phyloP scores from a whole-genome alignment of 2,888 invertebrate species.

The Synergus umbraculus region DNA sequence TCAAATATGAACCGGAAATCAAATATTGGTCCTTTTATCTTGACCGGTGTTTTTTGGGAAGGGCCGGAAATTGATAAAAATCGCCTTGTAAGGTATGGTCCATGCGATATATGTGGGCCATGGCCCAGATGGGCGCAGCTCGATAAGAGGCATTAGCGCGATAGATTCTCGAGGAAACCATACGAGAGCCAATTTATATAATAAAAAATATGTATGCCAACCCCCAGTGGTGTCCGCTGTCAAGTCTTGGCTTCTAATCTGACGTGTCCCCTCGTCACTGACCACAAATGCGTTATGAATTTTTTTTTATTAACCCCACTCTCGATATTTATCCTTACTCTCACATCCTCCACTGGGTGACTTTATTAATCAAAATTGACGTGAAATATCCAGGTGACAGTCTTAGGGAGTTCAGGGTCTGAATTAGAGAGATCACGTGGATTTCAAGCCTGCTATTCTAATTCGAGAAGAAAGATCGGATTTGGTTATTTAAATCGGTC shows the following conservation, averaged over 20 bases:
- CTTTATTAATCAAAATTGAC: constrained; percentile 14
- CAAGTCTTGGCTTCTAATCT: constrained; percentile 75
- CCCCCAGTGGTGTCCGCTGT: constrained; percentile 59
- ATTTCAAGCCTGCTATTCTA: constrained; percentile 49
- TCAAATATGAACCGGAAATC: not conserved
- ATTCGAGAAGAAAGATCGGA: constrained; percentile 44
- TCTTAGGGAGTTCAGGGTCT: constrained; percentile 55
- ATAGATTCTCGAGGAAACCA: constrained; percentile 71
- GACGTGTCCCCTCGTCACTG: constrained; percentile 63
- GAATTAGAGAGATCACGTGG: constrained; percentile 52
- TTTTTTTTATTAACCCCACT: constrained; percentile 38
- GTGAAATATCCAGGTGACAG: constrained; percentile 11
- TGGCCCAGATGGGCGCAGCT: constrained; percentile 19
- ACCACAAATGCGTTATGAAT: constrained; percentile 6
- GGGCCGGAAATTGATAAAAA: constrained; percentile 11
- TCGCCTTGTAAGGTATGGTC: not conserved
- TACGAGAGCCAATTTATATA: constrained; percentile 72
- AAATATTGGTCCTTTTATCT: constrained; percentile 6
- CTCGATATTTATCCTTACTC: not conserved
- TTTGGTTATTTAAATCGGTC: constrained; percentile 4
- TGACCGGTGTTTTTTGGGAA: not conserved
- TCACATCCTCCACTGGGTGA: not conserved
- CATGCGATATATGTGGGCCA: constrained; percentile 14
- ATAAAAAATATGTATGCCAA: constrained; percentile 74
- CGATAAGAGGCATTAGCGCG: constrained; percentile 63